Percentiles rank a stretch among this genome's conserved stretches.
Conservation (phyloP, 2,888 invertebrate genomes). For the Incurvaria masculella region DNA sequence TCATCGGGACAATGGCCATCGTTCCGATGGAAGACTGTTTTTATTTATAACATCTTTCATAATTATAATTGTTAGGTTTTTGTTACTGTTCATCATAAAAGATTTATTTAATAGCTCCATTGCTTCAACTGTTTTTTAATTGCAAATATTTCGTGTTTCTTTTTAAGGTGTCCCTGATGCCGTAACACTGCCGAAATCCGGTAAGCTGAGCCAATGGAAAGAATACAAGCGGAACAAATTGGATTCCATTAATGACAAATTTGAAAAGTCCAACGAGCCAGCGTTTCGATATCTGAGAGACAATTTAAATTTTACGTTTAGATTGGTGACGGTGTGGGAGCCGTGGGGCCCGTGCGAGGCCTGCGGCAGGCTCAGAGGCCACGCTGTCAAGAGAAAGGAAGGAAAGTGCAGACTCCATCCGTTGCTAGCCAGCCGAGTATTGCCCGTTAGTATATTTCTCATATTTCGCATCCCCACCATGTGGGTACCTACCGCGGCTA, state of each 20-base stretch:
- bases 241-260: slow-evolving; percentile 38
- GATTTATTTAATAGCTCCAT: no score
- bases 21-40: no score
- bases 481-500: no score
- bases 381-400: slow-evolving; percentile 33
- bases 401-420: slow-evolving; percentile 50
- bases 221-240: slow-evolving; percentile 44
- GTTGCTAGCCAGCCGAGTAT: not conserved
- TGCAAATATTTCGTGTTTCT: no score
- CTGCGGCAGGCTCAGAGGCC: slow-evolving; percentile 32
- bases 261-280: slow-evolving; percentile 33
- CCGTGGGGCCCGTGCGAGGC: slow-evolving; percentile 52
- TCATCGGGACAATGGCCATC: no score
- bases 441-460: not conserved
- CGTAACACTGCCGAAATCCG: slow-evolving; percentile 24
- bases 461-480: no score
- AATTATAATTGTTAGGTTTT: no score
- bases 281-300: slow-evolving; percentile 38
- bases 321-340: slow-evolving; percentile 49
- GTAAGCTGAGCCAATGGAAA: slow-evolving; percentile 46
- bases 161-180: slow-evolving; percentile 13
- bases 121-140: no score
- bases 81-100: no score
- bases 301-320: slow-evolving; percentile 32
- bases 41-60: no score